phyloP scores from a whole-genome alignment of 2,888 invertebrate species.

The Harpalus rufipes region DNA sequence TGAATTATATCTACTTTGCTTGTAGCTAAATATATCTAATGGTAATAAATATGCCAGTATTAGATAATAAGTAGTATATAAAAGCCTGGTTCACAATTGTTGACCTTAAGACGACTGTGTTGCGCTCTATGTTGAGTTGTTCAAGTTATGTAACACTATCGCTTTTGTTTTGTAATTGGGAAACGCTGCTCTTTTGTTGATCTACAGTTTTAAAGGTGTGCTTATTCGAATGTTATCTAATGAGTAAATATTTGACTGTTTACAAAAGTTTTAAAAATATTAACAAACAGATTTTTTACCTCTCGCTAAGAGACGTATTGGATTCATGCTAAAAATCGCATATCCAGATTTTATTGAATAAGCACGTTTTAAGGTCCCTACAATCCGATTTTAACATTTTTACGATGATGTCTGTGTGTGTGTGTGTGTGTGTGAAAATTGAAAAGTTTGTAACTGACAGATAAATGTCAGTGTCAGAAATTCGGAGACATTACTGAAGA shows the following conservation, averaged over 20 bases:
- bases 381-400: too few relatives aligned
- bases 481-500: too few relatives aligned
- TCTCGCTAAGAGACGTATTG: too few relatives aligned
- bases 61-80: constrained; percentile 12
- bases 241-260: neutral
- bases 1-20: neutral
- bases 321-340: too few relatives aligned
- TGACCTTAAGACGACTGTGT: constrained; percentile 9
- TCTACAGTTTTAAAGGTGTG: neutral
- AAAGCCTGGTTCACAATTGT: neutral
- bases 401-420: too few relatives aligned
- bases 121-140: neutral
- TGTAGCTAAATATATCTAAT: neutral
- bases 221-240: neutral
- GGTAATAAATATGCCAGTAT: constrained; percentile 26
- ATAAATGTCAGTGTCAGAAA: too few relatives aligned
- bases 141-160: neutral
- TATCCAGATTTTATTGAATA: too few relatives aligned
- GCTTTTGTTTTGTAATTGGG: neutral
- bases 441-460: too few relatives aligned
- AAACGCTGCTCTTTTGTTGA: neutral
- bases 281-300: too few relatives aligned
- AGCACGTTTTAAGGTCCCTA: too few relatives aligned
- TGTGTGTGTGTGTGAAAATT: too few relatives aligned
- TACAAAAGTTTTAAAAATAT: neutral